Evolutionary conservation across 2,113 vertebrate species (phyloP), one percentile per base, ranked within the genome.

Genomic region (Prunella himalayana): DNA sequence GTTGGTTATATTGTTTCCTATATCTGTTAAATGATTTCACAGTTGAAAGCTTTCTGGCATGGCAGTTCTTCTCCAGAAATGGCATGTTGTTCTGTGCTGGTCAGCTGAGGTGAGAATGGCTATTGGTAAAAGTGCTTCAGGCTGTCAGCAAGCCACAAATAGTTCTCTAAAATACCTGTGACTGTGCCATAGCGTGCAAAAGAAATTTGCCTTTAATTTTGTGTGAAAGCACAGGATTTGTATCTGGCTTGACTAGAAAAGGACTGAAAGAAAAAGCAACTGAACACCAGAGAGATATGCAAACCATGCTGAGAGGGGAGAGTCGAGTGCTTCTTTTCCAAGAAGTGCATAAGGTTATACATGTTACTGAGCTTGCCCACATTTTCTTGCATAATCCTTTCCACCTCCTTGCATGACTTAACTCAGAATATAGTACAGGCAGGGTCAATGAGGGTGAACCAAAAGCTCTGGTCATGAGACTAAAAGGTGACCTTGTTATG

Each of bases 401-500:
- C 51, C 54, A 87, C 33, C 90, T 90, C 37, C 45, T 80, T 87
- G 82, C 92, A 27, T 94, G 82, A 85, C 76, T 94, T 92, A 85
- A 95, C 81, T 88, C 50, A 56, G 41, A 87, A 65, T 86, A 73
- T 59, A 83, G 59, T 77, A 33, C 60, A 47, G 85, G 59, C 77
- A 89, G 57, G 72, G 71, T 92, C 83, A 85, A 2, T 82, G 60
- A 79, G 37, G 73, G 87, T 94, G 63, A 95, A 85, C 33, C 44
- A 75, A 73, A 88, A 60, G 70, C 64, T 88, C 70, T 87, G 56
- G 83, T 96, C 96, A 97, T 70, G 86, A 94, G 91, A n/a, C 92
- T 89, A 33, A 68, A 89, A 95, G 94, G 94, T 97, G 96, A 97
- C 96, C 88, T 97, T 97, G 82, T 76, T 94, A 17, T 64, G 61